phyloP scores from a whole-genome alignment of 2,797 vertebrate species.

The Thripadectes ignobilis region DNA sequence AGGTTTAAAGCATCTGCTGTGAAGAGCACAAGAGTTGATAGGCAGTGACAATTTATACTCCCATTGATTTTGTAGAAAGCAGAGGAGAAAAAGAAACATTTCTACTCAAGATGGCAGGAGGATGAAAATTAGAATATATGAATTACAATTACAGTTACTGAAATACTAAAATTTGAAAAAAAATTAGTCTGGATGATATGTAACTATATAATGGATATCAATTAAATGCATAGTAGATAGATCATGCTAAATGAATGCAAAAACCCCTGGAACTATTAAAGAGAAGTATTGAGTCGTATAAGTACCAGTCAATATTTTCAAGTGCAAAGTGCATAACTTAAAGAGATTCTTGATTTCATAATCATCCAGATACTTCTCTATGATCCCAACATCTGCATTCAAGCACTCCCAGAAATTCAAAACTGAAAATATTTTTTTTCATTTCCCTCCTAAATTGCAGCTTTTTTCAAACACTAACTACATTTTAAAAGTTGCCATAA shows the following conservation, averaged over 20 bases:
- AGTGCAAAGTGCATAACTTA: background rate
- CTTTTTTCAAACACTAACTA: background rate
- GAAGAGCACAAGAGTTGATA: constrained; percentile 12
- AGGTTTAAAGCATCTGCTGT: constrained; percentile 50
- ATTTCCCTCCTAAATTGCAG: background rate
- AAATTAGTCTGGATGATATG: background rate
- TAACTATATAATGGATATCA: background rate
- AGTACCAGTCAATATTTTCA: background rate
- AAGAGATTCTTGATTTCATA: background rate
- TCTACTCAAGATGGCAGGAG: background rate
- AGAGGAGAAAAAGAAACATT: background rate
- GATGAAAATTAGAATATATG: background rate
- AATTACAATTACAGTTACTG: background rate
- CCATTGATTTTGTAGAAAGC: constrained; percentile 10
- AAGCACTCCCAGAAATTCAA: background rate
- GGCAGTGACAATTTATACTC: constrained; percentile 24
- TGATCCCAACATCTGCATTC: background rate
- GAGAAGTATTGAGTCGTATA: background rate
- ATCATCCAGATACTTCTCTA: background rate
- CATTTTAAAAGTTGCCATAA: background rate
- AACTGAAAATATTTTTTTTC: background rate
- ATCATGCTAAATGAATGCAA: background rate
- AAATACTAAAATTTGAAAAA: background rate
- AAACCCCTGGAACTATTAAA: rapidly evolving
- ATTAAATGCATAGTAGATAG: background rate